Base-by-base conservation (phyloP, 2,113 vertebrate genomes). In the Phalacrocorax carbo region DNA sequence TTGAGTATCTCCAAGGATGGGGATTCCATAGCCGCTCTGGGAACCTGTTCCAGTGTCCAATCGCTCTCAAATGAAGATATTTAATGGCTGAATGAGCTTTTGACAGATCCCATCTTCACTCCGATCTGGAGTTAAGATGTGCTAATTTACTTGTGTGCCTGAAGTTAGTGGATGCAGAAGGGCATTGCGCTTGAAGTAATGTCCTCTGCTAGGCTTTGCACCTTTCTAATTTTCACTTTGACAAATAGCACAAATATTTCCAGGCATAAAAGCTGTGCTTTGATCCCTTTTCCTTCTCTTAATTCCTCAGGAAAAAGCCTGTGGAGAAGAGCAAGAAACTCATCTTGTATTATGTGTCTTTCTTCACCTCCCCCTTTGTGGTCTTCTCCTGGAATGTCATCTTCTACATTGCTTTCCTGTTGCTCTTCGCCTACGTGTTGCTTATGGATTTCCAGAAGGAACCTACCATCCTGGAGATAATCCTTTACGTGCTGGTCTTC, bases 301-400 rank as follows among this genome's bases (percentile, higher is more conserved):
- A 36, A 85, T 95, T 57, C 34, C 34, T 55, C 91, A 98, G 98
- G 92, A 98, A 98, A 92, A 98, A 98, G 72, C 97, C 98, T 12
- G 66, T 96, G 7, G 98, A 98, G 93, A 97, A 93, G 95, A 98
- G 64, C 58, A 98, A 96, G 95, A 97, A 93, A 66, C 80, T 98
- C 66, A 68, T 98, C 8, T 95, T 98, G 57, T 96, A 96, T 62
- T 98, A 98, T 1, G 97, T 98, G 89, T 97, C 98, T 61, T 98
- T 99, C 96, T 99, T 98, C 98, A 98, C 97, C 15, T 98, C 99
- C 0, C 99, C 99, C 1, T 99, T 99, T 76, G 99, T 99, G 93
- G 99, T 99, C 97, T 99, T 99, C 96, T 99, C 99, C 96, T 99
- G 99, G 99, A 99, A 98, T 8, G 99, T 99, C 27, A 98, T 99